A percentile compares a stretch with the other conserved stretches of the same genome.
phyloP scores from a whole-genome alignment of 2,113 vertebrate species.

The Sinocyclocheilus maitianheensis region DNA sequence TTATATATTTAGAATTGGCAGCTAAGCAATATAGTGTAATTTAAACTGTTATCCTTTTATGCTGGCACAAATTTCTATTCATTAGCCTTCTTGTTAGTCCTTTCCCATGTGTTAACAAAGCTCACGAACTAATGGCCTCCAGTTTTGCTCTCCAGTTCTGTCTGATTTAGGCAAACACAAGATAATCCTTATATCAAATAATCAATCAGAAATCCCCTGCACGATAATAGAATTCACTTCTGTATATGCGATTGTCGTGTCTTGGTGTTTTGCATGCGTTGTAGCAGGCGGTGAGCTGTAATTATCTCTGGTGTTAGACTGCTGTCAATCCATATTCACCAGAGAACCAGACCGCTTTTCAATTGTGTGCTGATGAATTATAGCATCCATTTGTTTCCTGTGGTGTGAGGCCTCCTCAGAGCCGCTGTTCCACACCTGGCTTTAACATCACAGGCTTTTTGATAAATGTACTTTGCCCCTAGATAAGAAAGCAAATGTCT shows the following conservation, averaged over 20 bases:
- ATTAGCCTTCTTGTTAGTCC: neutral
- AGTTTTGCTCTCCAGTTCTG: constrained; percentile 12
- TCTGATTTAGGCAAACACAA: constrained; percentile 33
- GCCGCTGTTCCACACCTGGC: neutral
- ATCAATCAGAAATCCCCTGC: neutral
- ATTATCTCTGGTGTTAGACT: constrained; percentile 13
- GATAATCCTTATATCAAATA: constrained; percentile 22
- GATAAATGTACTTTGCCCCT: neutral
- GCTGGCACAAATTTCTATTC: neutral
- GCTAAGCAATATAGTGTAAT: neutral
- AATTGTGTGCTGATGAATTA: constrained; percentile 32
- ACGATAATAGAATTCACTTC: neutral
- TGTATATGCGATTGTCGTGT: constrained; percentile 14
- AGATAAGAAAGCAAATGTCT: constrained; percentile 8
- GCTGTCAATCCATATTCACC: neutral
- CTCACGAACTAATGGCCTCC: neutral
- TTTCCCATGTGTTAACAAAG: neutral
- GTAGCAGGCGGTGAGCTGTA: constrained; percentile 19
- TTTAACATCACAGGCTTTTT: neutral
- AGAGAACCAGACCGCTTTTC: neutral
- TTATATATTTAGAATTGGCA: neutral
- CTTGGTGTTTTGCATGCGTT: constrained; percentile 19
- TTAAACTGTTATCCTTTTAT: neutral
- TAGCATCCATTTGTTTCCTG: constrained; percentile 35
- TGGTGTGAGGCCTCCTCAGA: constrained; percentile 23